Evolutionary conservation across 2,888 invertebrate species (phyloP), one percentile per base, ranked within the genome.

Genomic region (Resseliella maxima): DNA sequence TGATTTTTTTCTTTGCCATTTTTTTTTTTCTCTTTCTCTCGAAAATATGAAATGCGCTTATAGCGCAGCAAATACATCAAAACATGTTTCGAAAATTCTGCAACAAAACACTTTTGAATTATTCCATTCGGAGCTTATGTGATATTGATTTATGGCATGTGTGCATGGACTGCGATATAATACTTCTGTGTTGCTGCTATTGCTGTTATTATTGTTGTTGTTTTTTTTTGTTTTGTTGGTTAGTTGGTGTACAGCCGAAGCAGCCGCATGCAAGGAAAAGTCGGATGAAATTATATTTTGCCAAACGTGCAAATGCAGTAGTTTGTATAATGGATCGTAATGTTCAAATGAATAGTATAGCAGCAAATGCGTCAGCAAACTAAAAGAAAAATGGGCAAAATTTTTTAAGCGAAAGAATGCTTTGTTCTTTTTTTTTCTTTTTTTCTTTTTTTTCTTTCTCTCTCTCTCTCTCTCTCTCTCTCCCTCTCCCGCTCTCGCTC

Each of bases 91-190:
- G 50, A 21, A 50, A 50, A 50, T 21, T 72, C 72, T 31, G 72
- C 72, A 72, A 72, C 72, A 72, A 72, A 72, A 72, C 72, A 72
- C 72, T 72, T 72, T 72, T 72, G 72, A 72, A 72, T 72, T 72
- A 31, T 72, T 31, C 31, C 72, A 35, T 72, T 72, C n/a, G 31
- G 35, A 72, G 72, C 72, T 72, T 72, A 72, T 72, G 35, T 72
- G 72, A 35, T 72, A 72, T 72, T 72, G 72, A 72, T 72, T 72
- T 72, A 72, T 72, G 72, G 72, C 72, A 35, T 72, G 27, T 72
- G 72, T 72, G 72, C 72, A 72, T 72, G 72, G 35, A 72, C 31
- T 72, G 31, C 72, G 72, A 31, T 72, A 72, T 27, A 59, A 59
- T 59, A 59, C 59, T 27, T 18, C 1, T 50, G 46, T 50, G 2